Percentiles rank a stretch among this genome's conserved stretches.
phyloP scores from a whole-genome alignment of 2,797 vertebrate species.

The Triplophysa bombifrons region DNA sequence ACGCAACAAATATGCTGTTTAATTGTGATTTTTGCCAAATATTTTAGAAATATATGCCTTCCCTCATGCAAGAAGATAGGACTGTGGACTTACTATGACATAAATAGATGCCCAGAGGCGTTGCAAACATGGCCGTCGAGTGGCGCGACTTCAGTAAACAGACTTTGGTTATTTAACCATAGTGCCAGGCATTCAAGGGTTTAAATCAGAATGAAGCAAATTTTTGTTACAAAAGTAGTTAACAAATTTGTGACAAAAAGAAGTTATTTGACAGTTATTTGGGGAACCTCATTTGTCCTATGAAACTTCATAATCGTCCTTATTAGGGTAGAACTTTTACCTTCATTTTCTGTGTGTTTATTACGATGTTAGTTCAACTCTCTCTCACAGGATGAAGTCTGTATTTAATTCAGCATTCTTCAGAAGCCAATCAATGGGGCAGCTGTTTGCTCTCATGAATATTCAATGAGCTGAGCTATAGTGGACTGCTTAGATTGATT shows the following conservation, averaged over 20 bases:
- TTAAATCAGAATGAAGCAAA: background rate
- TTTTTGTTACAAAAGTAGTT: no score
- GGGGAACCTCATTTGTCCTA: background rate
- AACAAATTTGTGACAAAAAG: no score
- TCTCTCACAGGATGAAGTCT: constrained; percentile 22
- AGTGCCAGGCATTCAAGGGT: background rate
- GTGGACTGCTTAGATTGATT: constrained; percentile 42
- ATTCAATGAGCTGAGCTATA: constrained; percentile 44
- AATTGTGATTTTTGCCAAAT: no score
- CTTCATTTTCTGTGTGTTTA: background rate
- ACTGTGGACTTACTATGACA: no score
- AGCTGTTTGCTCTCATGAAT: constrained; percentile 60
- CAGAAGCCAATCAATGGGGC: constrained; percentile 50
- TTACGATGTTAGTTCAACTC: no score
- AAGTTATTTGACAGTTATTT: no score
- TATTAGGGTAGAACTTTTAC: background rate
- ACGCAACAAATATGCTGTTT: no score
- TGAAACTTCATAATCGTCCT: background rate
- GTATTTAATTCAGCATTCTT: constrained; percentile 30
- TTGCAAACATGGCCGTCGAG: no score
- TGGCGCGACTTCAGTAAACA: no score
- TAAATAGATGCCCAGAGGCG: no score
- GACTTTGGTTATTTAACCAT: background rate
- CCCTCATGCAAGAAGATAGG: no score
- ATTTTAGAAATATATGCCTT: no score